Conservation (phyloP, 2,888 invertebrate species). For the Salpingus planirostris region DNA sequence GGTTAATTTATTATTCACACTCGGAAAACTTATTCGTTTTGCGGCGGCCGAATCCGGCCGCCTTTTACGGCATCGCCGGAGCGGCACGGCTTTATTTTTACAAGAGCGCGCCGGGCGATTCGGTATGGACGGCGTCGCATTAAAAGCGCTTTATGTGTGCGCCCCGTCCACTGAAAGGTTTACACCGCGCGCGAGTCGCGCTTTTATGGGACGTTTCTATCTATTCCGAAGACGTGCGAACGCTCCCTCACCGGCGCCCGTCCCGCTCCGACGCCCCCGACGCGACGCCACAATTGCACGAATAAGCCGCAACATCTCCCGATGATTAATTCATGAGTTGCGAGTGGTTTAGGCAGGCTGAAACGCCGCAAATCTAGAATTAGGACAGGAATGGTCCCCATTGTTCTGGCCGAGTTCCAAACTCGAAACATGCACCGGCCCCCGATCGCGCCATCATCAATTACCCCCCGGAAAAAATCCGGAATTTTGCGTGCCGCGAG, state of each 20-base stretch:
- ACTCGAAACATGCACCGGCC: conserved; percentile 29
- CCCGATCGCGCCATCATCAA: too few species aligned
- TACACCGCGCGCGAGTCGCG: conserved; percentile 18
- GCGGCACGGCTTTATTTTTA: background rate
- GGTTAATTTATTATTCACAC: too few species aligned
- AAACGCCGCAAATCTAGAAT: conserved; percentile 38
- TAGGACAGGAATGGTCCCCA: conserved; percentile 36
- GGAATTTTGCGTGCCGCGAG: too few species aligned
- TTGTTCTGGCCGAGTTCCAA: conserved; percentile 31
- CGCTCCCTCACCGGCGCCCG: conserved; percentile 7
- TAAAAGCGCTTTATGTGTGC: conserved; percentile 15
- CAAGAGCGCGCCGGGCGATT: conserved; percentile 15
- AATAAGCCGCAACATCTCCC: conserved; percentile 38
- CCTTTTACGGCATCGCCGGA: too few species aligned
- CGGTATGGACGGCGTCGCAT: conserved; percentile 17
- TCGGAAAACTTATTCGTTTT: too few species aligned
- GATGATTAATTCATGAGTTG: conserved; percentile 41
- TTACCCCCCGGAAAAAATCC: too few species aligned
- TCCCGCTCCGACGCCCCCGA: conserved; percentile 4
- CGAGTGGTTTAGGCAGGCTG: conserved; percentile 38
- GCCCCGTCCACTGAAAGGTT: conserved; percentile 19
- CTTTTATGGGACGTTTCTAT: conserved; percentile 29
- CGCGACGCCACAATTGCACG: conserved; percentile 19
- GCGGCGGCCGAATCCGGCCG: too few species aligned
- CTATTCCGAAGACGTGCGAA: conserved; percentile 27